Evolutionary conservation across 2,888 invertebrate species (phyloP), one percentile per base, ranked within the genome.

Genomic region (Rhagonycha fulva): DNA sequence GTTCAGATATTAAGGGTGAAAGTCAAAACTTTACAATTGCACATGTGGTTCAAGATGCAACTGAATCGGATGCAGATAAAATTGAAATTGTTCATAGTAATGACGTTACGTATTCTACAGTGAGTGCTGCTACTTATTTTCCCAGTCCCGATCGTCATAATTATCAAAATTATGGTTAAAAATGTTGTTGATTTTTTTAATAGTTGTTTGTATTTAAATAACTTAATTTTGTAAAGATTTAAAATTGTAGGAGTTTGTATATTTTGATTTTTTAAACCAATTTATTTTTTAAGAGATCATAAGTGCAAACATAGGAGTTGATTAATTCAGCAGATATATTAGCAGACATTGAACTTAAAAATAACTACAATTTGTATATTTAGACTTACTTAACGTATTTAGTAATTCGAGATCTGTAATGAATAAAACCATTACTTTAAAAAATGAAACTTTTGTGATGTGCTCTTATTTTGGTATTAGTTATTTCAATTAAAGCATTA

Each of bases 101-200:
- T 66, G 77, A 78, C 19, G 71, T 73, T 26, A 72, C 74, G 7
- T 78, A 74, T 70, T 32, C 80, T 12, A 68, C 76, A 19, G 75
- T 79, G 7, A 71, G 74, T 68, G 70, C 78, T 23, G 30, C 77
- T 2, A 72, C 76, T 47, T 74, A 61, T 61, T 73, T 72, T 66
- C 71, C 77, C 14, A 78, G 78, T 11, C 67, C 78, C 12, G 77
- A 81, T 14, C 77, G 76, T 68, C 81, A 80, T 74, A 82, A 72
- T 76, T 82, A 80, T 74, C 81, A 82, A 77, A 81, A 77, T 76
- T 82, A 80, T 62, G 73, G 76, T 70, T 78, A 72, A 47, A 47
- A 74, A 7, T 74, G 63, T 24, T 66, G 23, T 62, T 9, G 12
- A 24, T 12, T 26, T 24, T 47, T 47, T 47, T 47, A 7, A 7